A percentile compares a stretch with the other conserved stretches of the same genome.
These are phyloP conservation scores for Indicator indicator DNA, from an alignment of 2,113 vertebrate species.

Conservation along the genomic window DNA sequence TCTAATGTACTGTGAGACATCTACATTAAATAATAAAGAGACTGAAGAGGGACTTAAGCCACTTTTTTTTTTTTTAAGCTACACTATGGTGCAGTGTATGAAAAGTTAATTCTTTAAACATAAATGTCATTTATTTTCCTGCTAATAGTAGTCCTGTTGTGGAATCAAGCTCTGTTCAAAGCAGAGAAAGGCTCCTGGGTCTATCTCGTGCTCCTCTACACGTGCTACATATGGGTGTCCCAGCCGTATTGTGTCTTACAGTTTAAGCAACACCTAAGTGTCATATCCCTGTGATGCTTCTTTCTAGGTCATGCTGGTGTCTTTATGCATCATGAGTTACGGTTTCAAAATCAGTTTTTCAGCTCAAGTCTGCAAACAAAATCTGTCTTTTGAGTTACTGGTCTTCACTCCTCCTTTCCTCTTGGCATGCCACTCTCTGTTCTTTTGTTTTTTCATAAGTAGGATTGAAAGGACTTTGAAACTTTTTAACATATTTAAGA, in stretches of 20 bases:
- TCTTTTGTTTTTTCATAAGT: not conserved
- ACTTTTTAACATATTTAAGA: not conserved
- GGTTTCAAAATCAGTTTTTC: conserved; percentile 19
- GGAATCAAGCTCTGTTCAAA: not conserved
- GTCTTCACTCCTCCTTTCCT: not conserved
- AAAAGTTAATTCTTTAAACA: not conserved
- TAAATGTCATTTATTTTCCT: not conserved
- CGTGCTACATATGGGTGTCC: not conserved
- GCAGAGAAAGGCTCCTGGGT: not conserved
- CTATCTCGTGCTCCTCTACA: not conserved
- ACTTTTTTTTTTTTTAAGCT: not conserved
- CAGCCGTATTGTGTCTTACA: conserved; percentile 44
- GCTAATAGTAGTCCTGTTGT: not conserved
- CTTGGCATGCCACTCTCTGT: not conserved
- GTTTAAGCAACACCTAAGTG: conserved; percentile 23
- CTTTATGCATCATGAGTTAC: conserved; percentile 1
- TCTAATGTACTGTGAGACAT: not conserved
- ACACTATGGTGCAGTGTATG: accelerated
- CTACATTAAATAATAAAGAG: not conserved
- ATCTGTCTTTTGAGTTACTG: conserved; percentile 18
- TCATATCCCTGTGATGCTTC: not conserved
- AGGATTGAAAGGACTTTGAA: conserved; percentile 9
- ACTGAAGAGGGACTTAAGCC: not conserved
- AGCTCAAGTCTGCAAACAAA: conserved; percentile 51
- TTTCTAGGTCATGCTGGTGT: conserved; percentile 43